Evolutionary conservation across 2,797 vertebrate genomes (phyloP).

Genomic region (Xyrichtys novacula): DNA sequence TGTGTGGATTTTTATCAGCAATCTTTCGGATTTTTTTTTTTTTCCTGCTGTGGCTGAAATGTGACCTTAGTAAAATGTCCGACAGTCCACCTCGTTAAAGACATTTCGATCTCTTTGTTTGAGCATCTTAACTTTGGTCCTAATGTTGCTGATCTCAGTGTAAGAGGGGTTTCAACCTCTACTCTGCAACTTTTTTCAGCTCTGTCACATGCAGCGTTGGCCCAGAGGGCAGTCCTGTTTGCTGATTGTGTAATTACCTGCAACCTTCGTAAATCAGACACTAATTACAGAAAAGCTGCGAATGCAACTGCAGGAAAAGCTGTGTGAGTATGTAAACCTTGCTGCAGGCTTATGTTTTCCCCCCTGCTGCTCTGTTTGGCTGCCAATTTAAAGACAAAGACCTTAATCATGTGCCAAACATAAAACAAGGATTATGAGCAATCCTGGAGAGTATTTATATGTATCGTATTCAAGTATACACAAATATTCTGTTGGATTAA

Average conservation of each 20-base stretch:
- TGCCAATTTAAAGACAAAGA: not conserved
- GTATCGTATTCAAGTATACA: not conserved
- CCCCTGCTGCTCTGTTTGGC: not conserved
- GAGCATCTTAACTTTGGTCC: not conserved
- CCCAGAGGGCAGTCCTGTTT: conserved; percentile 20
- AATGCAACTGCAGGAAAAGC: conserved; percentile 1
- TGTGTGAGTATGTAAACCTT: conserved; percentile 8
- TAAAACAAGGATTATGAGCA: too few species aligned
- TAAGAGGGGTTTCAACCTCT: conserved; percentile 13
- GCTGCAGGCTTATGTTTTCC: not conserved
- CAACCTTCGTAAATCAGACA: conserved; percentile 44
- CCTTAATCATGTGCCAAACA: not conserved
- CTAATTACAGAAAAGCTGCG: conserved; percentile 43
- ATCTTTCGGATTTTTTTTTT: conserved; percentile 16
- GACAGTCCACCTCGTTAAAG: conserved; percentile 9
- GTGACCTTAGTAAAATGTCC: conserved; percentile 19
- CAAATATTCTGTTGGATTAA: not conserved
- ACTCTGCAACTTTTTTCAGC: conserved; percentile 27
- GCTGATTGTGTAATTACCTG: conserved; percentile 45
- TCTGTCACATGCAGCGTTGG: conserved; percentile 1
- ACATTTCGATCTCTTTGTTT: conserved; percentile 15
- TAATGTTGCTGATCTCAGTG: conserved; percentile 24
- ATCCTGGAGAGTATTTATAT: not conserved
- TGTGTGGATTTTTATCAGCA: not conserved
- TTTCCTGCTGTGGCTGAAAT: conserved; percentile 2